Percentiles rank a stretch among this genome's conserved stretches.
Evolutionary conservation across 2,797 vertebrate genomes (phyloP).

Genomic region (Synanceia verrucosa): DNA sequence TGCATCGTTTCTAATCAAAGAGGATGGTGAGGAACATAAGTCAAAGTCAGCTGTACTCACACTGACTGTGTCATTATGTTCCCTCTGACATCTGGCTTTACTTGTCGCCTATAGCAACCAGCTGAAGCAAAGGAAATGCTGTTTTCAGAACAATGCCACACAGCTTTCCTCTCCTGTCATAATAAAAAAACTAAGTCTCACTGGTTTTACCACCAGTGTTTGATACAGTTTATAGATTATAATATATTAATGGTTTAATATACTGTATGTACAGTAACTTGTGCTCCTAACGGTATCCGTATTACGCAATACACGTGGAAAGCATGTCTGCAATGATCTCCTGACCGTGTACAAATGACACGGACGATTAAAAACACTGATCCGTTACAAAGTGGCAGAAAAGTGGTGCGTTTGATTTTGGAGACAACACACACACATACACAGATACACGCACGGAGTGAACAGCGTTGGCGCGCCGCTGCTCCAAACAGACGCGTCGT

Average conservation of each 20-base stretch:
- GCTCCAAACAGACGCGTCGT: too few relatives aligned
- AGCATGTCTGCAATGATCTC: constrained; percentile 40
- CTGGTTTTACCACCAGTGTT: neutral
- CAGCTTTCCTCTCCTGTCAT: neutral
- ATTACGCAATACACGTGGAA: constrained; percentile 56
- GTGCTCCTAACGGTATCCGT: constrained; percentile 24
- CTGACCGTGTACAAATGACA: constrained; percentile 6
- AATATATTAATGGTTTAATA: neutral
- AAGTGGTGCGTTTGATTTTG: neutral
- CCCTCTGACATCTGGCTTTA: neutral
- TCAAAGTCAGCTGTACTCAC: neutral
- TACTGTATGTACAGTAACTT: too few relatives aligned
- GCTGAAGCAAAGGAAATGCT: neutral
- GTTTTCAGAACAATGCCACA: neutral
- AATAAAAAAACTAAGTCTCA: constrained; percentile 17
- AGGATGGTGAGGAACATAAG: neutral
- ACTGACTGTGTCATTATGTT: neutral
- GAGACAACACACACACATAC: neutral
- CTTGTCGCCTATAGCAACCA: neutral
- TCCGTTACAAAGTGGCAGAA: constrained; percentile 12
- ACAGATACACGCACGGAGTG: neutral
- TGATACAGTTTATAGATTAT: neutral
- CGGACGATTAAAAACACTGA: neutral
- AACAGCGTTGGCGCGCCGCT: constrained; percentile 3
- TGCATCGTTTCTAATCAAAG: constrained; percentile 30